Base-by-base conservation (phyloP, 2,113 vertebrate species). In the Anarrhichthys ocellatus region DNA sequence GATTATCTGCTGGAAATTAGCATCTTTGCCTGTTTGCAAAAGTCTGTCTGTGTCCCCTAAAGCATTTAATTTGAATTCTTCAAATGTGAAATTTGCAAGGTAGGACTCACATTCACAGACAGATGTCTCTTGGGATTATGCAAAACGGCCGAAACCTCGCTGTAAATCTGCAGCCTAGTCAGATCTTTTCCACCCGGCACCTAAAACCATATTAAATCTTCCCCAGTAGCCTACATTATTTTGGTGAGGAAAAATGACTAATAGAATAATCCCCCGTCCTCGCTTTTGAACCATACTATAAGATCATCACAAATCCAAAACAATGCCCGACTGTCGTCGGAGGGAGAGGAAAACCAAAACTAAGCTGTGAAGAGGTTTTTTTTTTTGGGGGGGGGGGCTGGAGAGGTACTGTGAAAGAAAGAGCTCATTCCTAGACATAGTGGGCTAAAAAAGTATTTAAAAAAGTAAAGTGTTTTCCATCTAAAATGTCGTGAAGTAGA, bases 81-180 rank as follows among this genome's bases (percentile, higher is more conserved):
- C 59, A 71, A 82, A 90, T 87, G 80, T 84, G 74, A 84, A 87
- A 78, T 81, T 62, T 79, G 54, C 64, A 56, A 84, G 89, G 81
- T 83, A 48, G 73, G 72, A 80, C 79, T 87, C 84, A 44, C 61
- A 14, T 78, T 68, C 80, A 75, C 61, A 81, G 82, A 90, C 84
- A 83, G 73, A 84, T 63, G 78, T 91, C 84, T 85, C 73, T 46
- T 67, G 72, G 78, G 83, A 93, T 92, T 91, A 91, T 89, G 91
- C 76, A 82, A 92, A 92, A 80, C 59, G 74, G 75, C 74, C 62
- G 11, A 76, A 89, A 78, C 76, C 69, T 78, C 2, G 2, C 40
- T 48, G 48, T 38, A 86, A 91, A 87, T 83, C 76, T 83, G 76
- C 71, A 73, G 73, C 74, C 80, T 79, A 62, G 62, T 85, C 80